Evolutionary conservation across 2,888 invertebrate species (phyloP), one percentile per base, ranked within the genome.

Genomic region (Sisyra terminalis): DNA sequence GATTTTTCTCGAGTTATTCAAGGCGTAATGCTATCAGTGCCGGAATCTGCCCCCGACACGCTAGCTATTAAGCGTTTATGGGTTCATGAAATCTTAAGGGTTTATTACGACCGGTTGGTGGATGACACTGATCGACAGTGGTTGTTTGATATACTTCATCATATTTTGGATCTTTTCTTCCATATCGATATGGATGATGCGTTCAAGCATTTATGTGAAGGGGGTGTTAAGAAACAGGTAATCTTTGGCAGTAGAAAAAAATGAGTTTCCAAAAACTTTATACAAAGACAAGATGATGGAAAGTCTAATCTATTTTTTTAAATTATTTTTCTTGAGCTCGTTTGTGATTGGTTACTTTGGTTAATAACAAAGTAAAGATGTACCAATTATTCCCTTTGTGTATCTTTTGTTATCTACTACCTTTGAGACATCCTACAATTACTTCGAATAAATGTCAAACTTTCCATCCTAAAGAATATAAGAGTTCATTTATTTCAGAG

Each of bases 1-100:
- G 94, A 96, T 60, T 93, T 94, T 60, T 85, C 90, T 1, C 72
- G 92, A 54, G 93, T 96, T 9, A 84, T 96, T 53, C 74, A 84
- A 82, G 94, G 94, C 7, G 84, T 94, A 0, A 63, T 94, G 5
- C 61, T 94, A 1, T 93, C 93, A 0, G 87, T 87, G 4, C 93
- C 94, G 0, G 92, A 92, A 65, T 87, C 89, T 3, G 87, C 86
- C 55, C 84, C 87, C 50, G 85, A 86, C 49, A 63, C 87, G 18
- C 70, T 74, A 38, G 79, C 85, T 1, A 86, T 94, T 73, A 89
- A 93, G 53, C 70, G 92, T 42, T 67, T 94, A 1, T 96, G 94
- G 94, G 81, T 92, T 1, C 94, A 94, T 57, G 94, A 94, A 65
- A 78, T 90, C 18, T 66, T 90, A 48, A 73, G 96, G 2, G 93